Evolutionary conservation across 2,113 vertebrate genomes (phyloP), one percentile per base, ranked within the genome.

Genomic region (Lagopus leucura): DNA sequence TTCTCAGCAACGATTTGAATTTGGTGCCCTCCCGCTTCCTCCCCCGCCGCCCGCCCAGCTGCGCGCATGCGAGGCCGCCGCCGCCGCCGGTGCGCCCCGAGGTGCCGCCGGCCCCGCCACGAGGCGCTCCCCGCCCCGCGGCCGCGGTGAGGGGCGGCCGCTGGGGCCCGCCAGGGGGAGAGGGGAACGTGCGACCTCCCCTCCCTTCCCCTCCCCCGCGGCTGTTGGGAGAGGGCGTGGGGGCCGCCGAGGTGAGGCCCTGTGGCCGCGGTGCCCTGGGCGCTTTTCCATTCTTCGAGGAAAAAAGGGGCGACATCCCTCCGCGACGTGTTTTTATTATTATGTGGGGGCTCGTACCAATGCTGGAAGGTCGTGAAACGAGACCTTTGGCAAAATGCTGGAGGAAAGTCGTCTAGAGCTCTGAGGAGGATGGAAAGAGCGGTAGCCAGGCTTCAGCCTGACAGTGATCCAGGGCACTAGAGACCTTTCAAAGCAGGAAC

Each of bases 1-100:
- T 95, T 48, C 60, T 65, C 79, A 74, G 67, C 47, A n/a, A 40
- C 81, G 21, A 74, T 93, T 86, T 94, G 89, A 91, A 89, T 82
- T 88, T 86, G 55, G 80, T 88, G 73, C 72, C 77, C 82, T 92
- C 92, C 89, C 86, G 86, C 86, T 54, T 28, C 15, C 78, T 38
- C 95, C 52, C 25, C 24, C n/a, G 34, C n/a, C 28, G 15, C 17
- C 43, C 43, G 61, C 86, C 71, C 86, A 42, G 11, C 38, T 17
- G 73, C 5, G 89, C 95, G 81, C 83, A 92, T 95, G 79, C 80
- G 76, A 40, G 15, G 83, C 86, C 3, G 70, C n/a, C 10, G 70
- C n/a, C 10, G 25, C 16, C 10, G 25, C 16, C 6, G 15, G 73
- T 27, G 38, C 3, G 55, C 43, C 38, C 48, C 1, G 36, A 40